Base-by-base conservation (phyloP, 2,888 invertebrate species). In the Mylabris sibirica region DNA sequence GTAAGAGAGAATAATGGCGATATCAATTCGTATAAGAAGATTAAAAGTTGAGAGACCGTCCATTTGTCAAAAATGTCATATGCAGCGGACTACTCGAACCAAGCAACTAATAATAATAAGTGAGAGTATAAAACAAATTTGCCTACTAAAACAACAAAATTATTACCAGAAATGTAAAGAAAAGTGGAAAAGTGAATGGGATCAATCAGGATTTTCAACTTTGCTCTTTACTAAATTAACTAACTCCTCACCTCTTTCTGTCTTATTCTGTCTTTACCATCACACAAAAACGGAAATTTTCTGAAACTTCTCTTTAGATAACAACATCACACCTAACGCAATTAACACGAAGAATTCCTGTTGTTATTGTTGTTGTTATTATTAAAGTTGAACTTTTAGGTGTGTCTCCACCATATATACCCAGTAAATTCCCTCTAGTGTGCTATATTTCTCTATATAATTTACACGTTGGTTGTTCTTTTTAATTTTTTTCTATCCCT, bases 31-130 rank as follows among this genome's bases (percentile, higher is more conserved):
- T 57, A 24, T 57, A 57, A 57, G 57, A 57, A 57, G 57, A 57
- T 57, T 57, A 24, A 24, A 57, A 57, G 22, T 57, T 57, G 57
- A 57, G 57, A 57, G 57, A 24, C 57, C 57, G 57, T 22, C 57
- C 57, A 57, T 57, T 57, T 57, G 57, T 57, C 57, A 57, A 24
- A 24, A 1, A 14, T 24, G 57, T 57, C 57, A 57, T 24, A 57
- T 57, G 57, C 57, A 57, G 57, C 22, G 2, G 57, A 57, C 24
- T 14, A 57, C 24, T 14, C 14, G 24, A 24, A 57, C 57, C 22
- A 57, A 57, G 57, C 57, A 57, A 24, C 57, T 57, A 57, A 57
- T 57, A 57, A 57, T 57, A 57, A 57, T 57, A 57, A 57, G 57
- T 57, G 57, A 57, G 49, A 24, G 14, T 57, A 57, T 57, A 24